Percentiles rank a stretch among this genome's conserved stretches.
phyloP scores from a whole-genome alignment of 2,113 vertebrate species.

The Lamprologus ornatipinnis region DNA sequence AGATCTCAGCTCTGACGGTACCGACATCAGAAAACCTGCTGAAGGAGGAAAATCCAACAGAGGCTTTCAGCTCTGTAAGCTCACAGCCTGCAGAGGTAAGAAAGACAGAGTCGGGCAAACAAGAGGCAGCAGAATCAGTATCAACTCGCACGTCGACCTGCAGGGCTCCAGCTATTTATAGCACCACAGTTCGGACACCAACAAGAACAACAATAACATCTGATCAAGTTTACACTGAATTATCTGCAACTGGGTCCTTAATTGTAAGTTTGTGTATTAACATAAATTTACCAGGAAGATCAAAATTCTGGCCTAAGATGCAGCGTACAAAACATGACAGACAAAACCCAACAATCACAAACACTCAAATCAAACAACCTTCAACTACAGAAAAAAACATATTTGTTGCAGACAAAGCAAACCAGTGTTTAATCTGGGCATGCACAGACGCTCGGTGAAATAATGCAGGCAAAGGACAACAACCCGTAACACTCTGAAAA shows the following conservation, averaged over 20 bases:
- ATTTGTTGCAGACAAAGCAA: background rate
- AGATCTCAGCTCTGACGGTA: background rate
- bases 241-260: background rate
- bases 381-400: background rate
- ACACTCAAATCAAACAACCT: background rate
- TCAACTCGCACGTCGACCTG: background rate
- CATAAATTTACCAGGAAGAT: background rate
- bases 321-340: background rate
- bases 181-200: background rate
- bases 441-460: background rate
- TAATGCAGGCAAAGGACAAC: background rate
- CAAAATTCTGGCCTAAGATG: background rate
- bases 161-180: background rate
- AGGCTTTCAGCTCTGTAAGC: background rate
- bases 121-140: background rate
- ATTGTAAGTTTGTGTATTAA: background rate
- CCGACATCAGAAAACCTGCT: background rate
- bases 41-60: background rate
- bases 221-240: background rate
- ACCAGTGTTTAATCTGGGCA: background rate
- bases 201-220: background rate
- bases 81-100: background rate
- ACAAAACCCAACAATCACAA: background rate
- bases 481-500: background rate
- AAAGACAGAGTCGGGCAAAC: background rate